Evolutionary conservation across 2,888 invertebrate species (phyloP), one percentile per base, ranked within the genome.

Genomic region (Norana najaformis): DNA sequence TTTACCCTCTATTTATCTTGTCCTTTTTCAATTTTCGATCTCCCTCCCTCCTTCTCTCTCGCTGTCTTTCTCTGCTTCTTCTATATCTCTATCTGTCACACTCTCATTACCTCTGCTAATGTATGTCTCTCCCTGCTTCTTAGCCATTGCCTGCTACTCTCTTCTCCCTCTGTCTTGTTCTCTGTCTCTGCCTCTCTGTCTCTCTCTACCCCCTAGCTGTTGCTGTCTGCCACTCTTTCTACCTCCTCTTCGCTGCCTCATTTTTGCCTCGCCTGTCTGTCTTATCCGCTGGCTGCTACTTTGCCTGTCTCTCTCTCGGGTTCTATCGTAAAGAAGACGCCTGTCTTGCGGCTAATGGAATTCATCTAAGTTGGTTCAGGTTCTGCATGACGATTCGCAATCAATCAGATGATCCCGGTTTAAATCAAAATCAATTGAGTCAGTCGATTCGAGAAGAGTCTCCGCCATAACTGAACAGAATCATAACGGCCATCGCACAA

Each of bases 341-440:
- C 69, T 69, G 69, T 69, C 69, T 69, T 30, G 69, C n/a, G 69
- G 69, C 69, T 69, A 69, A 69, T 69, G 69, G 69, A 69, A 69
- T 69, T 69, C 30, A 69, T 69, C 69, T 69, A 69, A 69, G 69
- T 69, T 69, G 30, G 69, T 8, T 69, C 69, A 69, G 69, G 69
- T 69, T n/a, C 69, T n/a, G 69, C 69, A n/a, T 69, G 30, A 69
- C n/a, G 69, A 69, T n/a, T 69, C 69, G n/a, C 69, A 69, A 69
- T 69, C 69, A 69, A 69, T 69, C 69, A 69, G 69, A 69, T 13
- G 69, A 69, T 69, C 69, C 69, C 69, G n/a, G 69, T n/a, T 69
- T 69, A 69, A 30, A 69, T 69, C 69, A 69, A 69, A 69, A 2
- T 69, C 69, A 69, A 69, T n/a, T 13, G 69, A 69, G n/a, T 69